Conservation (phyloP, 2,888 invertebrate genomes). For the Tetropium fuscum region DNA sequence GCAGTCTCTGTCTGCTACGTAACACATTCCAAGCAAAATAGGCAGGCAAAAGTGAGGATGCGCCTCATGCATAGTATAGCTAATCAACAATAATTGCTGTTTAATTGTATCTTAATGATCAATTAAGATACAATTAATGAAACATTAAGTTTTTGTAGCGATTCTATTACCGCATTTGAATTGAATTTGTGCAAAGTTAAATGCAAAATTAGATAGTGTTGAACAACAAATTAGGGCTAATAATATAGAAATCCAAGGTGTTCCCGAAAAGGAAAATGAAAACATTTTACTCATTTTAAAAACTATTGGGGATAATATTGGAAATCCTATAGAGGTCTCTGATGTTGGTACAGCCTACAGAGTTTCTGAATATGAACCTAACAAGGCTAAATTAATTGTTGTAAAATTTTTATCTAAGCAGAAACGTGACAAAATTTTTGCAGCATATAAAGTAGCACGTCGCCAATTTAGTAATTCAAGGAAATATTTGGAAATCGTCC, state of each 20-base stretch:
- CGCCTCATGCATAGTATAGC: too few relatives aligned
- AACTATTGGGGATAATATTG: not conserved
- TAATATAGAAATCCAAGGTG: not conserved
- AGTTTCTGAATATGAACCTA: not conserved
- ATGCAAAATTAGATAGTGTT: too few relatives aligned
- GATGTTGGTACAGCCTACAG: not conserved
- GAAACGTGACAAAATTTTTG: not conserved
- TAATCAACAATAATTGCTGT: too few relatives aligned
- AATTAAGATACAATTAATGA: too few relatives aligned
- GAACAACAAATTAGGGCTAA: not conserved
- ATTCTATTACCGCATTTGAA: too few relatives aligned
- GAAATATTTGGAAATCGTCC: not conserved
- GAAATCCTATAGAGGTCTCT: not conserved
- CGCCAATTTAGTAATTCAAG: not conserved
- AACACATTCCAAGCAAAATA: not conserved
- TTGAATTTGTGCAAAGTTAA: too few relatives aligned
- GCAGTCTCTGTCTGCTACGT: not conserved
- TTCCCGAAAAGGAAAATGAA: not conserved
- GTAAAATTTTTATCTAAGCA: not conserved
- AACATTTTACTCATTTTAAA: not conserved
- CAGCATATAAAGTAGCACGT: not conserved
- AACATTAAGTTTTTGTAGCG: too few relatives aligned
- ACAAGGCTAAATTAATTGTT: not conserved
- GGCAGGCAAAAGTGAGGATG: too few relatives aligned
- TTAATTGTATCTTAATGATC: too few relatives aligned